These are phyloP conservation scores for Thunnus maccoyii DNA, from an alignment of 2,113 vertebrate genomes.

Conservation along the genomic window DNA sequence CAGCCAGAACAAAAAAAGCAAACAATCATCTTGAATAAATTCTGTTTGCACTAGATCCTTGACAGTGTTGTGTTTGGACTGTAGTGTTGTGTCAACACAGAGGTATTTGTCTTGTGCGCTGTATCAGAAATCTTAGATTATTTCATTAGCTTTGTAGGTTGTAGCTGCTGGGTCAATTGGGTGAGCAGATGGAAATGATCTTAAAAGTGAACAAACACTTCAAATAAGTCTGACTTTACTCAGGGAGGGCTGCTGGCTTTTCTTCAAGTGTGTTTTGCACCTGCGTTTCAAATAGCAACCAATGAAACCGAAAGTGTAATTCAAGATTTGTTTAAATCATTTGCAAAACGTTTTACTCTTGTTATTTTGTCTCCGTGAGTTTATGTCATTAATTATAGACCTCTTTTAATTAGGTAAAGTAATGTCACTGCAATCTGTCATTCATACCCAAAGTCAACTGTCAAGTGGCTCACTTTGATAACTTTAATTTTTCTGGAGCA, in stretches of 20 bases:
- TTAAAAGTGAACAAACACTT: constrained; percentile 75
- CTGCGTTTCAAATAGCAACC: constrained; percentile 2
- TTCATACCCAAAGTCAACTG: constrained; percentile 73
- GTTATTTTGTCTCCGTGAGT: constrained; percentile 3
- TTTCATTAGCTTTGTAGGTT: constrained; percentile 71
- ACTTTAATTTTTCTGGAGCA: constrained; percentile 76
- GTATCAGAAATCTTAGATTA: constrained; percentile 79
- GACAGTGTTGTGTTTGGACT: constrained; percentile 70
- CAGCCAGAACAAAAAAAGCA: constrained; percentile 59
- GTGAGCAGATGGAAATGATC: constrained; percentile 72
- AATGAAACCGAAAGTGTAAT: not conserved
- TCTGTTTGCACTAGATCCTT: constrained; percentile 67
- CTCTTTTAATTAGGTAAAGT: constrained; percentile 56
- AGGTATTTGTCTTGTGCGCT: constrained; percentile 63
- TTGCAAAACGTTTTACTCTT: not conserved
- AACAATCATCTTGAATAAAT: constrained; percentile 62
- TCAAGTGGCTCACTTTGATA: constrained; percentile 79
- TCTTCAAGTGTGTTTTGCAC: not conserved
- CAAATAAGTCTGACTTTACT: constrained; percentile 43
- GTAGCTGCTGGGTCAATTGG: constrained; percentile 58
- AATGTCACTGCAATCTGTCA: constrained; percentile 55
- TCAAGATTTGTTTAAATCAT: not conserved
- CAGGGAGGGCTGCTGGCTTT: constrained; percentile 15
- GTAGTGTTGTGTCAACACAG: constrained; percentile 66
- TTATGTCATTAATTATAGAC: constrained; percentile 43